phyloP scores from a whole-genome alignment of 2,113 vertebrate genomes.

The Ascaphus truei region DNA sequence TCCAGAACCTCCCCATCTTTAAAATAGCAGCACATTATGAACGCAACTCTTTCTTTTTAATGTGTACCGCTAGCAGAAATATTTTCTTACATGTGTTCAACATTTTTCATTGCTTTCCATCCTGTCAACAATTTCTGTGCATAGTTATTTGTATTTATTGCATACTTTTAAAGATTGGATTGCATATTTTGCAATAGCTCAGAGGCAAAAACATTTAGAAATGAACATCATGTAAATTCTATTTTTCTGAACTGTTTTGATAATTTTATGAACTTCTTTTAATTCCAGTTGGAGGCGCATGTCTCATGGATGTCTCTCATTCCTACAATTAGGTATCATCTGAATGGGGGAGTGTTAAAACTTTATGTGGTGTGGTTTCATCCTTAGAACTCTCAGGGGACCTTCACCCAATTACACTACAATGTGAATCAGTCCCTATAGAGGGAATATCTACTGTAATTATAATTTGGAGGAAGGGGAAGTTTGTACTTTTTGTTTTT shows the following conservation, averaged over 20 bases:
- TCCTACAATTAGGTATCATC: too few relatives aligned
- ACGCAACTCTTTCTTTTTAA: slow-evolving; percentile 34
- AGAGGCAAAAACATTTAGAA: neutral
- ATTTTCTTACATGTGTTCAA: slow-evolving; percentile 22
- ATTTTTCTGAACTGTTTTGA: neutral
- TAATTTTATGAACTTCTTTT: neutral
- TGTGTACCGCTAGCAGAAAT: slow-evolving; percentile 15
- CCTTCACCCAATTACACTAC: too few relatives aligned
- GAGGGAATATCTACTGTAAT: too few relatives aligned
- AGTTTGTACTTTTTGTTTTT: too few relatives aligned
- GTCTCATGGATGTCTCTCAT: neutral
- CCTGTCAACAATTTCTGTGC: slow-evolving; percentile 35
- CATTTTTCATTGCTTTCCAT: slow-evolving; percentile 35
- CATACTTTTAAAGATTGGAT: neutral
- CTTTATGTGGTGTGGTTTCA: too few relatives aligned
- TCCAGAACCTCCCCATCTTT: slow-evolving; percentile 33
- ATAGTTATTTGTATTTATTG: slow-evolving; percentile 33
- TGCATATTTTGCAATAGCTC: neutral
- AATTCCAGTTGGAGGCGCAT: neutral
- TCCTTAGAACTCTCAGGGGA: too few relatives aligned
- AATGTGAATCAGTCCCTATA: too few relatives aligned
- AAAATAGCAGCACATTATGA: slow-evolving; percentile 36
- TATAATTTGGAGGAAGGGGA: too few relatives aligned
- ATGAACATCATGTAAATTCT: neutral
- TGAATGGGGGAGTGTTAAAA: too few relatives aligned